Percentiles rank a stretch among this genome's conserved stretches.
Evolutionary conservation across 2,797 vertebrate species (phyloP).

Genomic region (Manis javanica): DNA sequence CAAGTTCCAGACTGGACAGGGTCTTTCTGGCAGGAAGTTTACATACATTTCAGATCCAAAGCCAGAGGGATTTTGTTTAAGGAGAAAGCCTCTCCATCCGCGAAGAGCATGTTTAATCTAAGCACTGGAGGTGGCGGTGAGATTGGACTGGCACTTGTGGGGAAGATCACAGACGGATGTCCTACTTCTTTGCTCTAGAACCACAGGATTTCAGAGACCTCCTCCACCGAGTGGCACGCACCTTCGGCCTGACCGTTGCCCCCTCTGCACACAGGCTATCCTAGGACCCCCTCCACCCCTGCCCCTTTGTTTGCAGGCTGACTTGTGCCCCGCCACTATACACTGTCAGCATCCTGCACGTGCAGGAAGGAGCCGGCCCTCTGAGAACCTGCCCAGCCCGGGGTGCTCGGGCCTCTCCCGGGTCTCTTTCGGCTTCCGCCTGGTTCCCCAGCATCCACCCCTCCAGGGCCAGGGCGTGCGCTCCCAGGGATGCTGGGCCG

Average conservation of each 20-base stretch:
- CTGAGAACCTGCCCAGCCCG: not conserved
- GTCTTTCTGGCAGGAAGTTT: not conserved
- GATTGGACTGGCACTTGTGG: not conserved
- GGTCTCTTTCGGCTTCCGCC: not conserved
- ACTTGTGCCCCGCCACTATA: not conserved
- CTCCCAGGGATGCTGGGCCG: conserved; percentile 57
- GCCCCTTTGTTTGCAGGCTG: conserved; percentile 17
- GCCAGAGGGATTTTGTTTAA: not conserved
- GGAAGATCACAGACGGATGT: not conserved
- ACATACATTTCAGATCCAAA: not conserved
- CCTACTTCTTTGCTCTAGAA: conserved; percentile 1
- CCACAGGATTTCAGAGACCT: not conserved
- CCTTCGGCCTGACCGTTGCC: fast-evolving
- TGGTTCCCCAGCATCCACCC: not conserved
- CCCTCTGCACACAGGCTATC: not conserved
- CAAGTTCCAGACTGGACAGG: not conserved
- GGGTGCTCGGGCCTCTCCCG: not conserved
- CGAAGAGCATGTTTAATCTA: not conserved
- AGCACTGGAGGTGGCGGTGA: not conserved
- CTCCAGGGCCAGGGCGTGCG: not conserved
- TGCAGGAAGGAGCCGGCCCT: not conserved
- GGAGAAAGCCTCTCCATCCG: not conserved
- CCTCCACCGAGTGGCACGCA: too few species aligned
- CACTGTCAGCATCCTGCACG: not conserved
- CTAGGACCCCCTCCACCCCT: not conserved